Percentiles rank a stretch among this genome's conserved stretches.
phyloP scores from a whole-genome alignment of 2,113 vertebrate genomes.

The Setophaga petechia region DNA sequence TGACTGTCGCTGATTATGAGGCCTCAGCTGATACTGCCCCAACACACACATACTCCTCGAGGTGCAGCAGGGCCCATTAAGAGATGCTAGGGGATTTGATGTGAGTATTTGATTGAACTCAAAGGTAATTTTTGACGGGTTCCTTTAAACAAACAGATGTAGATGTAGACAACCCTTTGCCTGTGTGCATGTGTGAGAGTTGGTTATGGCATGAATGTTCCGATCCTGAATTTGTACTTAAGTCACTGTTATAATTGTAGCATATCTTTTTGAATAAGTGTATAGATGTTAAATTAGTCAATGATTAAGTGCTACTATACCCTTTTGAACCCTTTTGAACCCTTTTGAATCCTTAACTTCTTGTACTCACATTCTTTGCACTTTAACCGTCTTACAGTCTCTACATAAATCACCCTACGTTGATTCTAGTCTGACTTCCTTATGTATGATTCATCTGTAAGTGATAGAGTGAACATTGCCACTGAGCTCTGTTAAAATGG shows the following conservation, averaged over 20 bases:
- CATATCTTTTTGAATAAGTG: not conserved
- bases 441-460: not conserved
- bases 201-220: not conserved
- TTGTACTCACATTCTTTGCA: not conserved
- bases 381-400: not conserved
- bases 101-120: not conserved
- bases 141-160: not conserved
- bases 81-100: not conserved
- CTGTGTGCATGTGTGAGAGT: rapidly evolving
- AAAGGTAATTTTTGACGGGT: not conserved
- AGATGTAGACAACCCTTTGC: not conserved
- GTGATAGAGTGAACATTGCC: not conserved
- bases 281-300: not conserved
- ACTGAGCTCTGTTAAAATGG: not conserved
- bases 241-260: not conserved
- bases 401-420: not conserved
- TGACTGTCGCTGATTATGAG: too few relatives aligned
- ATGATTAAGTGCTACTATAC: not conserved
- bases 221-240: not conserved
- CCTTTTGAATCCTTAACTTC: not conserved
- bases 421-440: not conserved
- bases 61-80: not conserved
- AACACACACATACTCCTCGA: rapidly evolving
- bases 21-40: not conserved
- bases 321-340: not conserved